phyloP scores from a whole-genome alignment of 1,140 invertebrate genomes.

The Psilanteris sp. region DNA sequence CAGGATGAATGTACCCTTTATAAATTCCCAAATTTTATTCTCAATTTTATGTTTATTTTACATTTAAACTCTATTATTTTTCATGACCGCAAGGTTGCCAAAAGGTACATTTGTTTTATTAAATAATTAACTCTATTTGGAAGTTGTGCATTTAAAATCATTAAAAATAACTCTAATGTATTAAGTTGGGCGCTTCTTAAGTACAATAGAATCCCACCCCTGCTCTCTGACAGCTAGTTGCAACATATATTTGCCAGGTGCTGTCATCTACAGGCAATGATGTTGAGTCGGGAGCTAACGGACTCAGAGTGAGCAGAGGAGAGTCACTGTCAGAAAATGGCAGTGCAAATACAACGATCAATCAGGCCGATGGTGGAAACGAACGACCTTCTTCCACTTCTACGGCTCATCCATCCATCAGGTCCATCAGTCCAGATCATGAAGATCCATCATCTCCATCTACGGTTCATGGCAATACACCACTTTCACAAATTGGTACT shows the following conservation, averaged over 20 bases:
- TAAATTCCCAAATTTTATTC: too few relatives aligned
- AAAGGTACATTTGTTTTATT: too few relatives aligned
- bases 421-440: conserved; percentile 74
- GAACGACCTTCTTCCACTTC: conserved; percentile 80
- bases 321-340: conserved; percentile 75
- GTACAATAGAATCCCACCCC: conserved; percentile 78
- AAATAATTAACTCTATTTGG: too few relatives aligned
- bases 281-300: conserved; percentile 81
- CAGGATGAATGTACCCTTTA: too few relatives aligned
- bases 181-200: conserved; percentile 70
- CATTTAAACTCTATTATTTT: too few relatives aligned
- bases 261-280: conserved; percentile 82
- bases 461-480: conserved; percentile 89
- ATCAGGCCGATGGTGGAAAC: conserved; percentile 69
- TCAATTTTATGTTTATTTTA: too few relatives aligned
- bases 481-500: conserved; percentile 91
- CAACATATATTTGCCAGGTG: conserved; percentile 82
- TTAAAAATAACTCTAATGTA: conserved; percentile 57
- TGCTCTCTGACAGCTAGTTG: conserved; percentile 81
- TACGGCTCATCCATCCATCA: conserved; percentile 74
- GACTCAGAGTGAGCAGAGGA: conserved; percentile 80
- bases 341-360: conserved; percentile 64
- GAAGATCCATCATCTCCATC: conserved; percentile 78
- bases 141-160: too few relatives aligned
- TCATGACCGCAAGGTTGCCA: too few relatives aligned